Percentiles rank a stretch among this genome's conserved stretches.
Conservation (phyloP, 2,113 vertebrate species). For the Planiliza haematocheilus region DNA sequence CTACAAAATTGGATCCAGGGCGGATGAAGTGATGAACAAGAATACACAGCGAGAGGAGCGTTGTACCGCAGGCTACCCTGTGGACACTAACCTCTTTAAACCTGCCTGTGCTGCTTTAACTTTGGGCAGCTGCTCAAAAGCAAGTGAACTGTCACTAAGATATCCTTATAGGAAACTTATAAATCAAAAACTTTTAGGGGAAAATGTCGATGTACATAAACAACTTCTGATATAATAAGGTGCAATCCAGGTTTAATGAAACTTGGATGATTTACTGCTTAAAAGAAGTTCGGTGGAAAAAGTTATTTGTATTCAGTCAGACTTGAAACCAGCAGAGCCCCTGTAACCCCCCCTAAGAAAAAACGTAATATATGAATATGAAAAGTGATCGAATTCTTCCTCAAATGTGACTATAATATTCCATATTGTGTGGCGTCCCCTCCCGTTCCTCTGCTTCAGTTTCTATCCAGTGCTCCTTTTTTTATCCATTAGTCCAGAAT, state of each 20-base stretch:
- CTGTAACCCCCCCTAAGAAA: too few relatives aligned
- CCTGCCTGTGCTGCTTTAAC: neutral
- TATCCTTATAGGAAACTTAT: neutral
- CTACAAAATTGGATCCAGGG: neutral
- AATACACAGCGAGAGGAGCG: neutral
- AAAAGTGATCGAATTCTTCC: neutral
- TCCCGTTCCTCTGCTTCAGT: neutral
- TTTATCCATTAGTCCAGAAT: constrained; percentile 6
- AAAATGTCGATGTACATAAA: neutral
- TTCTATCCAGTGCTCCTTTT: constrained; percentile 14
- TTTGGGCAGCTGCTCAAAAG: too few relatives aligned
- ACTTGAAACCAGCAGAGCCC: too few relatives aligned
- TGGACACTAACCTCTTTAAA: constrained; percentile 1
- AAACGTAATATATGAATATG: neutral
- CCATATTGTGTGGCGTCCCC: neutral
- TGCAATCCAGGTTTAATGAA: neutral
- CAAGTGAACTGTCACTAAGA: too few relatives aligned
- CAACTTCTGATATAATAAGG: neutral
- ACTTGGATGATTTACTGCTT: neutral
- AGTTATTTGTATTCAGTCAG: too few relatives aligned
- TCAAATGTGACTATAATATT: neutral
- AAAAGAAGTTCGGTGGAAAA: too few relatives aligned
- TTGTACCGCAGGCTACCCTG: neutral
- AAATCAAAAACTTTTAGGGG: neutral
- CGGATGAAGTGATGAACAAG: constrained; percentile 20